These are phyloP conservation scores for Phalanger gymnotis DNA, from an alignment of 2,797 vertebrate genomes.

Conservation along the genomic window DNA sequence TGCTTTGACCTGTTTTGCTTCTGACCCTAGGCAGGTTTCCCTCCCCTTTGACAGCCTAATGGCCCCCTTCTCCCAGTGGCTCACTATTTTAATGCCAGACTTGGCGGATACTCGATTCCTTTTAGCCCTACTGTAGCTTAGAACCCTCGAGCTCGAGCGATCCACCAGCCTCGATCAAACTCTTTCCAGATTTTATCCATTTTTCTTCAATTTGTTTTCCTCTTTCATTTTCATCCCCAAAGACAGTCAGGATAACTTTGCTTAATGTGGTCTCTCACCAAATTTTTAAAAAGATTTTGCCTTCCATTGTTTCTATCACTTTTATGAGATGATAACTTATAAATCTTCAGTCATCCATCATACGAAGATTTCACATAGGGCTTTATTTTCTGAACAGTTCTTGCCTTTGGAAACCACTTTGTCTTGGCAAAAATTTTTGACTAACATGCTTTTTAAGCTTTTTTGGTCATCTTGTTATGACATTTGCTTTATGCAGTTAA, in stretches of 20 bases:
- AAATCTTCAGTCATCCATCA: background rate
- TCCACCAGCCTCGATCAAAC: background rate
- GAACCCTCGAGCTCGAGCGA: background rate
- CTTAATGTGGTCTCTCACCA: background rate
- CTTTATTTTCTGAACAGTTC: background rate
- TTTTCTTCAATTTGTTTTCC: background rate
- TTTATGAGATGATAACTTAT: background rate
- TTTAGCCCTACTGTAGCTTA: background rate
- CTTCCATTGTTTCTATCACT: background rate
- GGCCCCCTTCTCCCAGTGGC: too few relatives aligned
- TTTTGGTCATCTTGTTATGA: background rate
- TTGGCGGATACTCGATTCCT: too few relatives aligned
- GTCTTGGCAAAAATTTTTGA: background rate
- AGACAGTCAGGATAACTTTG: background rate
- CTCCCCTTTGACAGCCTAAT: too few relatives aligned
- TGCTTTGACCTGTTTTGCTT: too few relatives aligned
- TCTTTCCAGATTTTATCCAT: background rate
- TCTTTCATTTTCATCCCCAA: background rate
- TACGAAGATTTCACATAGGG: background rate
- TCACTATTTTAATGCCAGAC: too few relatives aligned
- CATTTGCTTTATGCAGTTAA: background rate
- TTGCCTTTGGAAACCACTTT: background rate
- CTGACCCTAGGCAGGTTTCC: too few relatives aligned
- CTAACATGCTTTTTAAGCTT: background rate
- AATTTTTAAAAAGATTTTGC: background rate